Evolutionary conservation across 2,797 vertebrate species (phyloP).

Genomic region (Sebastiscus tertius): DNA sequence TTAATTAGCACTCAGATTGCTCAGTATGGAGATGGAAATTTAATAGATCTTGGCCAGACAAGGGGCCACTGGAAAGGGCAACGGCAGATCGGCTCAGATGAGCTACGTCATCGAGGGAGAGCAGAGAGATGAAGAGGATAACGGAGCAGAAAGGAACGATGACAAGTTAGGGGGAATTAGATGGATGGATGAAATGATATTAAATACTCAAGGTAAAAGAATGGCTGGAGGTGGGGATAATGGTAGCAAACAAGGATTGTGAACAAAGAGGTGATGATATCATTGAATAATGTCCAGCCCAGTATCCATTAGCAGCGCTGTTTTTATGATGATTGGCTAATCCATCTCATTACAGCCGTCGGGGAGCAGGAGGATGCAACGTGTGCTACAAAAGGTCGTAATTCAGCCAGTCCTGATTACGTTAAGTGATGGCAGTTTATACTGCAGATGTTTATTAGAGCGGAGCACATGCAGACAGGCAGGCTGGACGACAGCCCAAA

Average conservation of each 20-base stretch:
- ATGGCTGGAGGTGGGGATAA: background rate
- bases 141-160: background rate
- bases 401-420: conserved; percentile 48
- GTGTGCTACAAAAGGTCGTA: conserved; percentile 14
- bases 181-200: background rate
- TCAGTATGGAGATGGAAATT: conserved; percentile 42
- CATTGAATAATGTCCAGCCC: conserved; percentile 26
- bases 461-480: conserved; percentile 26
- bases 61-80: conserved; percentile 4
- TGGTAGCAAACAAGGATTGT: background rate
- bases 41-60: conserved; percentile 37
- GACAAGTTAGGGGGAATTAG: background rate
- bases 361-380: conserved; percentile 18
- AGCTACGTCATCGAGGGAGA: background rate
- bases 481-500: conserved; percentile 40
- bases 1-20: conserved; percentile 58
- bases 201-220: background rate
- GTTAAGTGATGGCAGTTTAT: conserved; percentile 46
- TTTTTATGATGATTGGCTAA: conserved; percentile 49
- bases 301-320: conserved; percentile 26
- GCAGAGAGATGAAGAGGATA: background rate
- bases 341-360: conserved; percentile 50
- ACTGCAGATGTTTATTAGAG: conserved; percentile 40
- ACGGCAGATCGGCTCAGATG: background rate
- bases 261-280: conserved; percentile 35